Base-by-base conservation (phyloP, 2,797 vertebrate species). In the Diplodus puntazzo region DNA sequence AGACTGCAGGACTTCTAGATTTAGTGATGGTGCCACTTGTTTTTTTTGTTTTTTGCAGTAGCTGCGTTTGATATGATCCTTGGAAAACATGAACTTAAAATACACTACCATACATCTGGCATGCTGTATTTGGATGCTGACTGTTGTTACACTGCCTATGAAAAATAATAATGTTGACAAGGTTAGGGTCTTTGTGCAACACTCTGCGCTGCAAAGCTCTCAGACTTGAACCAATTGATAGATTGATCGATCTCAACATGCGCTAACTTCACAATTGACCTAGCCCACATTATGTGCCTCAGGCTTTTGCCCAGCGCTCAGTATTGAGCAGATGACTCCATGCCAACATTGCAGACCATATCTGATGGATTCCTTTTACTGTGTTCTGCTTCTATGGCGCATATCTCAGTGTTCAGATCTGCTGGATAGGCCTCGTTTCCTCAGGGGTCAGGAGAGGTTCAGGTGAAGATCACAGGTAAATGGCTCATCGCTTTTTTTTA, bases 401-500 rank as follows among this genome's bases (percentile, higher is more conserved):
- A 71, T 25, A 48, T 52, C 2, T 68, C 1, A 11, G 2, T 5
- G 27, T 39, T 9, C 46, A 39, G 50, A 67, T 68, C 1, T 53
- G 18, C 50, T 20, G 23, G 69, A 34, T 75, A 54, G 66, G 27
- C 25, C 20, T 43, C 2, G 18, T n/a, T 25, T 30, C 30, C 74
- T 69, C 25, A 11, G 46, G 25, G 68, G 11, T 45, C 46, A 25
- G 52, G 43, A 30, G 43, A 68, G 13, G 69, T 62, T 73, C 69
- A 77, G 17, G 27, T 81, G 64, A 76, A 86, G 73, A 72, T 82
- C 59, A 81, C 18, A 78, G 73, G 50, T 82, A 69, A 76, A 65
- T 25, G 5, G 13, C 73, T 66, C 27, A 57, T 16, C 13, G 12
- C 61, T 80, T 74, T 67, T 67, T 73, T 65, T 4, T 27, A 27